Base-by-base conservation (phyloP, 1,140 invertebrate species). In the Megalopta genalis region DNA sequence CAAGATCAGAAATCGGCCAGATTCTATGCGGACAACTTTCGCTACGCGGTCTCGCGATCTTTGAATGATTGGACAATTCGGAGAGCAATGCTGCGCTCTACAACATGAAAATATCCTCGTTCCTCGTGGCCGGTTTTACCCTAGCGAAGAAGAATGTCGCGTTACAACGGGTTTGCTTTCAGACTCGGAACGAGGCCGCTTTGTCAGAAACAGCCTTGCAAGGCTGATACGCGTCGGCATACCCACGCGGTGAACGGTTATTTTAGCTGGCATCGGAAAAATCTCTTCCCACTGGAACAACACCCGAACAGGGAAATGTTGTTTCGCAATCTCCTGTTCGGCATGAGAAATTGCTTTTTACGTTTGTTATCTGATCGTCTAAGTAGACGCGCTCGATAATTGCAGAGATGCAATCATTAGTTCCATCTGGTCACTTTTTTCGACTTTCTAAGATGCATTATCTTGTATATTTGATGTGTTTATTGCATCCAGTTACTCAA, bases 161-260 rank as follows among this genome's bases (percentile, higher is more conserved):
- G 83, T 73, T 62, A 68, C 80, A 75, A 76, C 80, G 71, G 52
- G 80, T 85, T 82, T 82, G 76, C 80, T 76, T 60, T 64, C 62
- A 49, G 80, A 76, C 77, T 79, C 67, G 42, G 69, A 82, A 76
- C 84, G 76, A 80, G 80, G 77, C 76, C 71, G 84, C 59, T 82
- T 82, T 85, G 84, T 85, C 83, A 80, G 63, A 65, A 66, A 75
- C 64, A 86, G 84, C 84, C 84, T 86, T 86, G 84, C 84, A 86
- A 86, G 84, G 84, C 84, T 84, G 65, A 72, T 85, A 77, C 37
- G 49, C 63, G 25, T 77, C 80, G 69, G 49, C 57, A 57, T 82
- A 70, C 64, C 73, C 64, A 70, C 76, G 63, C 65, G 52, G 67
- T 54, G 70, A 84, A 84, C 79, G 75, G 80, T 75, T 74, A 82